Evolutionary conservation across 1,140 invertebrate species (phyloP).

Genomic region (Polypedilum vanderplanki): DNA sequence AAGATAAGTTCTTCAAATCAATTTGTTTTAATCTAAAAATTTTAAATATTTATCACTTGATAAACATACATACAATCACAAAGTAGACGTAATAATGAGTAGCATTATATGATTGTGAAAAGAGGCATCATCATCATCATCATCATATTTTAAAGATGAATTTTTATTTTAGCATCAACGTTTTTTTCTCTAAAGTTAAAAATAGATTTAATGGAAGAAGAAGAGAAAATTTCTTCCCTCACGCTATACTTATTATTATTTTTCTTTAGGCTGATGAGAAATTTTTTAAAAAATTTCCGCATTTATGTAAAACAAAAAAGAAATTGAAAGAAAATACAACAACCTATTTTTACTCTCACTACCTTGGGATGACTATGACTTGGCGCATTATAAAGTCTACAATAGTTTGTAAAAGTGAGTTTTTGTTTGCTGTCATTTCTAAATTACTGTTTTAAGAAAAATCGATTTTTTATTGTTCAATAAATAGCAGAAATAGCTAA

Average conservation of each 20-base stretch:
- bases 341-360: neutral
- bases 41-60: too few species aligned
- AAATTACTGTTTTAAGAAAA: neutral
- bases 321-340: too few species aligned
- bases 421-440: neutral
- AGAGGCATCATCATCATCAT: neutral
- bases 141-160: neutral
- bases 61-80: too few species aligned
- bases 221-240: neutral
- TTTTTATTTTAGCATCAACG: conserved; percentile 2
- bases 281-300: neutral
- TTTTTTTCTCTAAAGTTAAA: neutral
- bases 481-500: too few species aligned
- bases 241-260: too few species aligned
- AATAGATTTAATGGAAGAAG: neutral
- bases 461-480: neutral
- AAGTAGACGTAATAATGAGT: too few species aligned
- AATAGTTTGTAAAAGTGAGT: too few species aligned
- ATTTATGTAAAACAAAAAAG: too few species aligned
- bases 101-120: too few species aligned
- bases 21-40: too few species aligned
- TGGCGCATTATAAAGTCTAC: too few species aligned
- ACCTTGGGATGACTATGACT: neutral
- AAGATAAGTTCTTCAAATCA: too few species aligned
- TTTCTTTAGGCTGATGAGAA: neutral